Evolutionary conservation across 2,888 invertebrate species (phyloP), one percentile per base, ranked within the genome.

Genomic region (Pseudococcus jackbeardsleyi): DNA sequence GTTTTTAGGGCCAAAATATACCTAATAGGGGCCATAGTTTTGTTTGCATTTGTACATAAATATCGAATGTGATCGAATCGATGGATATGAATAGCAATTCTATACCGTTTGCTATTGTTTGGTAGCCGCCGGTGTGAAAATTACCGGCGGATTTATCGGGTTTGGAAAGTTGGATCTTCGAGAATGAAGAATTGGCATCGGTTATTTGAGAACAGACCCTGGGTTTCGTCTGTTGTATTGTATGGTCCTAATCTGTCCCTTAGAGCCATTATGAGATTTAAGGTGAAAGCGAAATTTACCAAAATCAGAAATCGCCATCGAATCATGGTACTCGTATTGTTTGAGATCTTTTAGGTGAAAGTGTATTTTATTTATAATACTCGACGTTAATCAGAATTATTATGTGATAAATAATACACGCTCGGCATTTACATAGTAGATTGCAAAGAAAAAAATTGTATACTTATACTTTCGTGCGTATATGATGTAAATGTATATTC

Each of bases 281-380:
- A 72, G 59, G 68, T 72, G 68, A 72, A 72, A 72, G 68, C 68
- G 68, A 72, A 72, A 72, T 72, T 72, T 72, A 33, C 26, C 12
- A 72, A 72, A 72, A 72, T 72, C 68, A 72, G 33, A 72, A 72
- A 72, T 72, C 15, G 33, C 26, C 26, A 72, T 72, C 68, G 33
- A 72, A 72, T 2, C 26, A 33, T 12, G 33, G 19, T 59, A 59
- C 19, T 59, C 9, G n/a, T 59, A 59, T 59, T 59, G 59, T 59
- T 59, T 59, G 19, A 19, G n/a, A 59, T 59, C n/a, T 59, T 59
- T 59, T 59, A 50, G 50, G 59, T 59, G 59, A 72, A 72, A 72
- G 68, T 33, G 1, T 59, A 59, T 59, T 19, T 17, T 59, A 59
- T 33, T 33, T 33, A 33, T 33, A 33, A 33, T 33, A 33, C 19